Base-by-base conservation (phyloP, 2,113 vertebrate species). In the Mus musculus region DNA sequence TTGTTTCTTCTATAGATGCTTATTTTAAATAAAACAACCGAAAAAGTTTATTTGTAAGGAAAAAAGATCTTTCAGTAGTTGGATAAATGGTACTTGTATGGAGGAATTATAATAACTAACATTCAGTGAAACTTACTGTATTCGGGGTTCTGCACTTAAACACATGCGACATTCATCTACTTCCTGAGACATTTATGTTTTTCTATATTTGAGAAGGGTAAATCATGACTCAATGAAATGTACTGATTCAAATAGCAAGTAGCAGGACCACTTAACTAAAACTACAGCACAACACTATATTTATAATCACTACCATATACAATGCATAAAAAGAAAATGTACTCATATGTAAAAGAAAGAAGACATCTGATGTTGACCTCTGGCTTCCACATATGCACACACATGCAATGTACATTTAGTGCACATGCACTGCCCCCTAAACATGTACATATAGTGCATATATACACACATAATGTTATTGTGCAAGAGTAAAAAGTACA, bases 11-110 rank as follows among this genome's bases (percentile, higher is more conserved):
- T 90, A 20, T 42, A 91, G 39, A 93, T 71, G 59, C 72, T 95
- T 91, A 39, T 67, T 89, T 93, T 88, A 89, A 89, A 93, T 90
- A 90, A 88, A 94, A 54, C 10, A 86, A n/a, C 8, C 94, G 9
- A 14, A 93, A 93, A 95, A 85, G 39, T 39, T 56, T 80, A 91
- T 54, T 36, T 77, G 20, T 90, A 93, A 36, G 3, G 42, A 95
- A 88, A 7, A 87, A 96, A 77, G 36, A 87, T 93, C 46, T 39
- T 95, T 89, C 78, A 54, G 85, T 69, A 95, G 75, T 69, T 52
- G 93, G 49, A 72, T 81, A 93, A 71, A 90, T 52, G 90, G 4
- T 72, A 85, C 63, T 71, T 72, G 4, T 61, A 85, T 88, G 87
- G 92, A 94, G 3, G 30, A 61, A 82, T 59, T 59, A 72, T 71